A percentile compares a stretch with the other conserved stretches of the same genome.
Conservation (phyloP, 2,888 invertebrate species). For the Apamea epomidion region DNA sequence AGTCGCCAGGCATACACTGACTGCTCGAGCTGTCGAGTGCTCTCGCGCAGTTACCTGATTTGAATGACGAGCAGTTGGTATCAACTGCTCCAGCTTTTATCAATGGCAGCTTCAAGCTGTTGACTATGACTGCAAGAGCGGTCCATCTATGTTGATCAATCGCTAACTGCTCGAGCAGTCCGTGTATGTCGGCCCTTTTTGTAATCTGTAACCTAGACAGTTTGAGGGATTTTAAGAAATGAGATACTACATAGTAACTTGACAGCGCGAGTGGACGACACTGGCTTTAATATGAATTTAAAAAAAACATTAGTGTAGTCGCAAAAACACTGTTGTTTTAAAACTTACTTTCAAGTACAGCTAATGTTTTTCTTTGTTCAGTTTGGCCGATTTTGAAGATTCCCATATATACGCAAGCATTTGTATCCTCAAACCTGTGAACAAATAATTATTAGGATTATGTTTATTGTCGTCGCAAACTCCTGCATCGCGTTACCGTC, state of each 20-base stretch:
- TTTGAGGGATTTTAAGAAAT: background rate
- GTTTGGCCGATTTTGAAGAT: conserved; percentile 8
- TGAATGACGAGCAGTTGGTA: too few species aligned
- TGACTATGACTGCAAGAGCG: too few species aligned
- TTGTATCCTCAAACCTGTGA: conserved; percentile 32
- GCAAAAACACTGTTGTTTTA: background rate
- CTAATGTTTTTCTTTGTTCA: conserved; percentile 7
- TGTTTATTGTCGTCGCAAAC: background rate
- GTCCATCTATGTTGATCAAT: too few species aligned
- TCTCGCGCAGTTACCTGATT: too few species aligned
- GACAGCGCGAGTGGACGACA: background rate
- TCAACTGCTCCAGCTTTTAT: too few species aligned
- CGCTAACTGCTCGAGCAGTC: too few species aligned
- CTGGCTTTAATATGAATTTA: background rate
- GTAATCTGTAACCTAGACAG: background rate
- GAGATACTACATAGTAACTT: background rate
- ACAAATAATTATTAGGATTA: background rate
- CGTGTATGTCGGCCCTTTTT: background rate
- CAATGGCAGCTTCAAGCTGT: too few species aligned
- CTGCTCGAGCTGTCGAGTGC: too few species aligned
- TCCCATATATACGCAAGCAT: conserved; percentile 33
- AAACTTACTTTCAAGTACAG: conserved; percentile 44
- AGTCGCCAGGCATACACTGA: too few species aligned
- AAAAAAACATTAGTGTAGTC: background rate
- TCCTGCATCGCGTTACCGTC: background rate